Evolutionary conservation across 2,797 vertebrate species (phyloP), one percentile per base, ranked within the genome.

Genomic region (Rachycentron canadum): DNA sequence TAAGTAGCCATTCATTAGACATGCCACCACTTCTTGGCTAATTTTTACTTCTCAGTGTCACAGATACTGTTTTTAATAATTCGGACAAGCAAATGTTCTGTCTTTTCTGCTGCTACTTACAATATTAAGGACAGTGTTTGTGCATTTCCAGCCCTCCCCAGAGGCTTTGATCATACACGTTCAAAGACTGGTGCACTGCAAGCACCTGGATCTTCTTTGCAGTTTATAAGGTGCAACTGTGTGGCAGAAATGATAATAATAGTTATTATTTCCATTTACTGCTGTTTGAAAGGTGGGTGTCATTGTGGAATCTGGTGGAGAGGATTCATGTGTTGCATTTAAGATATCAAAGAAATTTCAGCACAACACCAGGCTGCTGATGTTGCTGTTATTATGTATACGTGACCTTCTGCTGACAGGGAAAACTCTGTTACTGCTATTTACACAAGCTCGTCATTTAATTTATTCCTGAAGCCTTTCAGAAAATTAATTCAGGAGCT

Each of bases 211-310:
- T 77, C 40, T 50, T 74, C 45, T 77, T 47, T 53, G 1, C 76
- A 72, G 50, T 90, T 90, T 82, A 85, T 36, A 79, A 79, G 73
- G 63, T 78, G 26, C 52, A 81, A 55, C 76, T 87, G 81, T 86
- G 75, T 74, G 47, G 59, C 72, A 86, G 58, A 86, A 87, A 87
- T 68, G 82, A 81, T 94, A 93, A 93, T 94, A 69, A 92, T 53
- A 91, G 90, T 92, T 72, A 92, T 93, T 90, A 89, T 76, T 81
- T 70, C 21, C 58, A 67, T 79, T 28, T 25, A 75, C 76, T 77
- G 84, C 78, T 73, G 82, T 79, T 89, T 74, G 67, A 82, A 84
- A 75, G 78, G 78, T 78, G 43, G 75, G 65, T 82, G 75, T 89
- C 75, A 60, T 73, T 30, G 21, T 73, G 84, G 83, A 87, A 82